Base-by-base conservation (phyloP, 2,888 invertebrate species). In the Agrochola circellaris region DNA sequence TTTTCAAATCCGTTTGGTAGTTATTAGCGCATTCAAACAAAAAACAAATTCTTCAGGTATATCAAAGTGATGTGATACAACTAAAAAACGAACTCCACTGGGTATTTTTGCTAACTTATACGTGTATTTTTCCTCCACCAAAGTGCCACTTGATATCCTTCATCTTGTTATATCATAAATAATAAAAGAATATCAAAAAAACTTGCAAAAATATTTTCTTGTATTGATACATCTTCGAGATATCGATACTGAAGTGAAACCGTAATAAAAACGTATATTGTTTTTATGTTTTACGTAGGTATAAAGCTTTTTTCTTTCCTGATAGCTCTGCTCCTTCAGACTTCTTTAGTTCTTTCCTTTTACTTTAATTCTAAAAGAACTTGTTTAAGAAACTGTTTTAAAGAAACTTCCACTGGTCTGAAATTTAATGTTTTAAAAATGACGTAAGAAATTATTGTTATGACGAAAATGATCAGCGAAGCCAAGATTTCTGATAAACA, bases 171-270 rank as follows among this genome's bases (percentile, higher is more conserved):
- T 80, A 66, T 77, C 75, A 77, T 87, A 82, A 87, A 87, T 84
- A 87, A 87, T 82, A 82, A 77, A 79, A 88, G 64, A 75, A 81
- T 73, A 87, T 77, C n/a, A 87, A 84, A 88, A 84, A 81, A 75
- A 76, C 69, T 75, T 76, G n/a, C 48, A 42, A 71, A 78, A 73
- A 79, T 78, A 78, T 75, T 71, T 84, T 84, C 69, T 71, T 83
- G 77, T 84, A 87, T 75, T 82, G 78, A 76, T 69, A 87, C 67
- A n/a, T 76, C 77, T 56, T 65, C 73, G 38, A 73, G 78, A 42
- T 79, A 80, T 75, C 73, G 78, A 74, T 83, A 76, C 83, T 80
- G 86, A 61, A 85, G 62, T 77, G 64, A 71, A 77, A 61, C 74
- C 62, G 58, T 78, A 86, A 73, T 75, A 80, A 80, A 82, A 77